phyloP scores from a whole-genome alignment of 2,797 vertebrate genomes.

The Chloroceryle inda region DNA sequence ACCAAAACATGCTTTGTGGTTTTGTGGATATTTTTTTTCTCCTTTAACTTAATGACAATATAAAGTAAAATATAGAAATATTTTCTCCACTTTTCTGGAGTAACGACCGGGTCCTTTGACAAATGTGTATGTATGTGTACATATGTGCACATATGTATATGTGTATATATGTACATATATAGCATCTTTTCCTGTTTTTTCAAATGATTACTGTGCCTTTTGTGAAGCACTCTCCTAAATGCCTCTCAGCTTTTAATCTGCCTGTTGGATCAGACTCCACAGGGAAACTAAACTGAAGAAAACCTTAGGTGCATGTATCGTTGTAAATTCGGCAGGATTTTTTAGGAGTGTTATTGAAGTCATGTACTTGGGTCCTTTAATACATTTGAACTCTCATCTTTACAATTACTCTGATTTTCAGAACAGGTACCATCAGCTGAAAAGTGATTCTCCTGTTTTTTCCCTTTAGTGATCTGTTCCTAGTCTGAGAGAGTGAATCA shows the following conservation, averaged over 20 bases:
- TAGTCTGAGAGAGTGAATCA: not conserved
- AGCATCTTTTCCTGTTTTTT: not conserved
- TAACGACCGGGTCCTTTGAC: not conserved
- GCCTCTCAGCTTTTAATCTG: not conserved
- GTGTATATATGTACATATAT: not conserved
- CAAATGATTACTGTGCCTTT: not conserved
- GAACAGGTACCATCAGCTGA: not conserved
- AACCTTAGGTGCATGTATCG: not conserved
- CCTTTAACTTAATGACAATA: not conserved
- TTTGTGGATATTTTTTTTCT: not conserved
- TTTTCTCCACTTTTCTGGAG: not conserved
- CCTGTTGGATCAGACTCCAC: not conserved
- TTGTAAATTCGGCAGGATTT: not conserved
- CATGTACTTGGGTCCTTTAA: not conserved
- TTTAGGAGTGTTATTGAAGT: not conserved
- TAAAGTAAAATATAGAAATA: not conserved
- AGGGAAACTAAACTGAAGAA: not conserved
- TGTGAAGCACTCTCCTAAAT: not conserved
- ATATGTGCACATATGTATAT: too few species aligned
- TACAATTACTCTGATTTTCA: not conserved
- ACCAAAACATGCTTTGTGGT: rapidly evolving
- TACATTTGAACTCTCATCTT: not conserved
- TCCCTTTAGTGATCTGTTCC: not conserved
- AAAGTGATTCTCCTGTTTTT: not conserved
- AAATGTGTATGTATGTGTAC: not conserved